Evolutionary conservation across 2,113 vertebrate genomes (phyloP).

Genomic region (Vicugna pacos): DNA sequence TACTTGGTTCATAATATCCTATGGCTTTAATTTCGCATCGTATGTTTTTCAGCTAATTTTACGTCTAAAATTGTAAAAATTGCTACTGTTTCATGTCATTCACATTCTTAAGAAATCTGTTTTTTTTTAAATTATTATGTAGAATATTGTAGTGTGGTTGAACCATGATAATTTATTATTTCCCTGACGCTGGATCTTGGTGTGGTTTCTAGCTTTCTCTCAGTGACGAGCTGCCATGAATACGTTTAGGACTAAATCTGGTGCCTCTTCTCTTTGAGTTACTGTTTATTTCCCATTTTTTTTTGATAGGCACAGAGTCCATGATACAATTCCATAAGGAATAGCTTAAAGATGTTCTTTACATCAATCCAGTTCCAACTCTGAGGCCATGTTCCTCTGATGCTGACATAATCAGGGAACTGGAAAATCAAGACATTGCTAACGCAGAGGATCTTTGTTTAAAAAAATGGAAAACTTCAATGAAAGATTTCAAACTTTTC

Average conservation of each 20-base stretch:
- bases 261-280: background rate
- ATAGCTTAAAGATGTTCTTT: background rate
- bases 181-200: background rate
- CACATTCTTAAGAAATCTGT: background rate
- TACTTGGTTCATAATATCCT: background rate
- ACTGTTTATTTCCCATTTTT: background rate
- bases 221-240: background rate
- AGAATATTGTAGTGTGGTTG: background rate
- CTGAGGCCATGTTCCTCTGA: background rate
- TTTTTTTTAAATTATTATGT: background rate
- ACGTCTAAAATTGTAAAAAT: background rate
- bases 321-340: background rate
- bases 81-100: background rate
- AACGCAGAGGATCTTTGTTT: background rate
- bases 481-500: background rate
- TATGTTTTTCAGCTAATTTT: background rate
- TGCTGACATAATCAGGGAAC: background rate
- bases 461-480: background rate
- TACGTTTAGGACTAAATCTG: background rate
- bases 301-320: background rate
- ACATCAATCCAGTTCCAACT: background rate
- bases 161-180: background rate
- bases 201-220: background rate
- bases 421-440: background rate
- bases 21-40: background rate